A percentile compares a stretch with the other conserved stretches of the same genome.
Evolutionary conservation across 1,140 invertebrate genomes (phyloP).

Genomic region (Caligus rogercresseyi): DNA sequence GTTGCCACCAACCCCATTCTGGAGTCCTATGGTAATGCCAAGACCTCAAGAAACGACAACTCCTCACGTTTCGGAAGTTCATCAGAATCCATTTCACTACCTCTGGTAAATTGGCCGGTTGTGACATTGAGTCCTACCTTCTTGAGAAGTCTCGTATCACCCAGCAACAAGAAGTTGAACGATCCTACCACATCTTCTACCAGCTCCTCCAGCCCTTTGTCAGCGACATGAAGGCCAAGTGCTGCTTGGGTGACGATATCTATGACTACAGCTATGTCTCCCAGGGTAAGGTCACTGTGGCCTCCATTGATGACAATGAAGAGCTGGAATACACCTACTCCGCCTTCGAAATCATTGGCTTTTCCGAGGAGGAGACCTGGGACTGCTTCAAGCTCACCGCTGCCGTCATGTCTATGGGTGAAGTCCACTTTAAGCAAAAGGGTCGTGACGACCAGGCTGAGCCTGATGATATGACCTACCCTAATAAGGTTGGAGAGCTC

Average conservation of each 20-base stretch:
- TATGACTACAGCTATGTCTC: constrained; percentile 50
- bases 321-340: constrained; percentile 53
- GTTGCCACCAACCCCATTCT: constrained; percentile 96
- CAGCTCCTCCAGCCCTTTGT: constrained; percentile 70
- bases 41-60: constrained; percentile 89
- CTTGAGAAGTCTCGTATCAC: constrained; percentile 99
- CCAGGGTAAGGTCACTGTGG: constrained; percentile 54
- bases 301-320: constrained; percentile 52
- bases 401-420: constrained; percentile 92
- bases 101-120: constrained; percentile 96
- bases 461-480: constrained; percentile 41
- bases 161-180: constrained; percentile 88
- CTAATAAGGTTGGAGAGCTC: constrained; percentile 63
- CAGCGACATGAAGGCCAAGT: constrained; percentile 60
- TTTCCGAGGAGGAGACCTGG: constrained; percentile 84
- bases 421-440: constrained; percentile 99
- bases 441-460: constrained; percentile 99
- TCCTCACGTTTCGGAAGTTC: constrained; percentile 97
- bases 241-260: constrained; percentile 58
- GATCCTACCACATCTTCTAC: constrained; percentile 99
- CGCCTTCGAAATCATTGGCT: constrained; percentile 95
- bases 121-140: constrained; percentile 99
- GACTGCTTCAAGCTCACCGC: constrained; percentile 93
- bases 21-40: constrained; percentile 94
- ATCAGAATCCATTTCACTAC: constrained; percentile 99